Evolutionary conservation across 2,888 invertebrate genomes (phyloP).

Genomic region (Steinernema hermaphroditum): DNA sequence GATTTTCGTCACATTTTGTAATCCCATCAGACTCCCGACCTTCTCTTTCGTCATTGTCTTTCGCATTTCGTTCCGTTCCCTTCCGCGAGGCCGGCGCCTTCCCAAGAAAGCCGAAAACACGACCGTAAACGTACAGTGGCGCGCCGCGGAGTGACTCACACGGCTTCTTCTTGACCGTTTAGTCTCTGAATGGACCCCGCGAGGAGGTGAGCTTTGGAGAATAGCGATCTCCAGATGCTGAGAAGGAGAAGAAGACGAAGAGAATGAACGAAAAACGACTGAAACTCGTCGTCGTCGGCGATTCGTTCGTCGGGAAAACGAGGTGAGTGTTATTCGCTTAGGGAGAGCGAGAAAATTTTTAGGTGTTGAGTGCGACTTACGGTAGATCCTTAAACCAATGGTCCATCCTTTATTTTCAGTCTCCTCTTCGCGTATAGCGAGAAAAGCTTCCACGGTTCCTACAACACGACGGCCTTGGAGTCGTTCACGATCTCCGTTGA

Average conservation of each 20-base stretch:
- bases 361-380: background rate
- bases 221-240: background rate
- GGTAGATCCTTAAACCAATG: background rate
- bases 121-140: constrained; percentile 25
- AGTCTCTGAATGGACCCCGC: background rate
- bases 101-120: background rate
- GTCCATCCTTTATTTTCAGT: constrained; percentile 41
- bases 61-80: background rate
- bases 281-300: constrained; percentile 90
- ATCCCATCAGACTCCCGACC: no score
- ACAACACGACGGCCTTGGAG: constrained; percentile 57
- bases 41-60: background rate
- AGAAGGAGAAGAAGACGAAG: background rate
- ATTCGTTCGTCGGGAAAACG: constrained; percentile 89
- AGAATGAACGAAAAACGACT: constrained; percentile 67
- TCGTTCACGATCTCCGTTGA: constrained; percentile 52
- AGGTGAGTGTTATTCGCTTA: constrained; percentile 72
- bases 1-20: no score
- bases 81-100: background rate
- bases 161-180: constrained; percentile 1
- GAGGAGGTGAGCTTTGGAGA: background rate
- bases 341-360: background rate
- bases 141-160: constrained; percentile 5
- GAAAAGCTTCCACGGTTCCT: constrained; percentile 50
- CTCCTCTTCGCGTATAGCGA: constrained; percentile 57